phyloP scores from a whole-genome alignment of 1,140 invertebrate genomes.

The Cherax destructor region DNA sequence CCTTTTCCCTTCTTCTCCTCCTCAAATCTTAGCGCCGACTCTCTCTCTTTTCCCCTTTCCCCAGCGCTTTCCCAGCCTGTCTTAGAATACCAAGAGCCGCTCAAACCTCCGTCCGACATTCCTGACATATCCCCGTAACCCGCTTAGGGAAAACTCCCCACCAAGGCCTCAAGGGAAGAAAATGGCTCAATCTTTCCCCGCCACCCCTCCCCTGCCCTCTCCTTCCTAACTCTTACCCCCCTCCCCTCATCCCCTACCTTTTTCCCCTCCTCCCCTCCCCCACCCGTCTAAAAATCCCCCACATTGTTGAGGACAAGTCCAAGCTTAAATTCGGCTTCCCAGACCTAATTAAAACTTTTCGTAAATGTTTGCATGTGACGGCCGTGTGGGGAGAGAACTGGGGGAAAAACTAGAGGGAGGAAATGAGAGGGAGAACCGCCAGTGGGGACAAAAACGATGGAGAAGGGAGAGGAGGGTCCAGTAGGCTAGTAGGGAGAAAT shows the following conservation, averaged over 20 bases:
- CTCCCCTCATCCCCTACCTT: too few relatives aligned
- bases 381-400: constrained; percentile 7
- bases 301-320: not conserved
- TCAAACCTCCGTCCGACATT: not conserved
- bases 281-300: too few relatives aligned
- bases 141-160: not conserved
- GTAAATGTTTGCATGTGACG: constrained; percentile 14
- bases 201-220: not conserved
- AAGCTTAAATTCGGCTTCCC: not conserved
- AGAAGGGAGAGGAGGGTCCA: too few relatives aligned
- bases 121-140: not conserved
- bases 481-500: too few relatives aligned
- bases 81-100: not conserved
- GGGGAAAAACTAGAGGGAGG: not conserved
- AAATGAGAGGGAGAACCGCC: not conserved
- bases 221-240: too few relatives aligned
- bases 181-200: constrained; percentile 3
- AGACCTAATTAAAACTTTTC: constrained; percentile 20
- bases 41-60: too few relatives aligned
- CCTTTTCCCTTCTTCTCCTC: too few relatives aligned
- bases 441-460: not conserved
- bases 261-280: too few relatives aligned
- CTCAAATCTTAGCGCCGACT: too few relatives aligned
- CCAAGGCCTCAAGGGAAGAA: not conserved
- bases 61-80: too few relatives aligned